Evolutionary conservation across 2,113 vertebrate genomes (phyloP), one percentile per base, ranked within the genome.

Genomic region (Campylomormyrus tamandua): DNA sequence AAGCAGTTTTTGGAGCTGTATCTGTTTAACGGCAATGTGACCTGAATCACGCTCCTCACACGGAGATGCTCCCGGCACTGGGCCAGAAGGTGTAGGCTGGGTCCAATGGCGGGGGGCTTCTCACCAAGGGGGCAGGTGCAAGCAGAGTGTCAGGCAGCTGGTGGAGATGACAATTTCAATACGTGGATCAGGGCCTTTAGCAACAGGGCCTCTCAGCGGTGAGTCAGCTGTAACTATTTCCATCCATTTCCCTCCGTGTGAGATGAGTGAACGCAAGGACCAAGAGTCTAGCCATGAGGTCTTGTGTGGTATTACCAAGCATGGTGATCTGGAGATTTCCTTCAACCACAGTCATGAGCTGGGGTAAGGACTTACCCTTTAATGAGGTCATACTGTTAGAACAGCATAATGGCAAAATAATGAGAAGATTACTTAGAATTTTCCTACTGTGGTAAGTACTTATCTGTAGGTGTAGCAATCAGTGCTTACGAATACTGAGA

Each of bases 401-500:
- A 89, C 89, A 91, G 90, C 83, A 91, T 92, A 90, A 92, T 90
- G 89, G 90, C 90, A 90, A 92, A 92, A 92, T 92, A 92, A 93
- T 91, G 90, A 87, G 92, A 90, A 74, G 89, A 84, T 90, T 90
- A 90, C 80, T 90, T 91, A 90, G 90, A 91, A 91, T 89, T 77
- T 46, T 92, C 91, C 93, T 93, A 89, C 93, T 90, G 91, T 87
- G 89, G 89, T 89, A 77, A 89, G 88, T 80, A 17, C n/a, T 83
- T 89, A 42, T 89, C 89, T 56, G 52, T 89, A 89, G 90, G 91
- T 92, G 92, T 90, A 56, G 92, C 92, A 94, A 95, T 95, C 94
- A 94, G 93, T 91, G 92, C 89, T 94, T 91, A 92, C 91, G 92
- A 91, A 90, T 90, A 92, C 90, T 92, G 90, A 93, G 90, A 77